These are phyloP conservation scores for Lasioglossum baleicum DNA, from an alignment of 1,140 invertebrate genomes.

Conservation along the genomic window DNA sequence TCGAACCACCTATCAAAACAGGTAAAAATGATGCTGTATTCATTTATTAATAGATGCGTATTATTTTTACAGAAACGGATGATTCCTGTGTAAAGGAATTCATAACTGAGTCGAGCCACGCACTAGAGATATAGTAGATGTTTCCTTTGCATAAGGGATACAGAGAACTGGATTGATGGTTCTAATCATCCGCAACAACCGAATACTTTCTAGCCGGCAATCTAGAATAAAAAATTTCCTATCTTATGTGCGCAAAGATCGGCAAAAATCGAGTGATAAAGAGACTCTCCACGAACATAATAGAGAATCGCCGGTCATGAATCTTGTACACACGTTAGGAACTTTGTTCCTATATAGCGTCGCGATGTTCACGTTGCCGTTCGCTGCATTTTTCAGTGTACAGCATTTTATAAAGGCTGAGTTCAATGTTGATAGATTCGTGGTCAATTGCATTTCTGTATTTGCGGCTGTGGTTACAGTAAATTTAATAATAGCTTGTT, in stretches of 20 bases:
- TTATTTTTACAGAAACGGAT: slow-evolving; percentile 72
- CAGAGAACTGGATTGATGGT: slow-evolving; percentile 68
- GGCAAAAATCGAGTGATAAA: slow-evolving; percentile 35
- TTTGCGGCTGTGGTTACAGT: slow-evolving; percentile 87
- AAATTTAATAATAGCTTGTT: slow-evolving; percentile 88
- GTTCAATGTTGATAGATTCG: slow-evolving; percentile 82
- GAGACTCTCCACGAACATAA: slow-evolving; percentile 33
- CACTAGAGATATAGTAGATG: slow-evolving; percentile 36
- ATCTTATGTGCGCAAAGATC: slow-evolving; percentile 52
- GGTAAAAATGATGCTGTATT: slow-evolving; percentile 70
- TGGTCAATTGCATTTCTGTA: slow-evolving; percentile 87
- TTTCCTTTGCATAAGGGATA: slow-evolving; percentile 27
- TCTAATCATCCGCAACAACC: slow-evolving; percentile 75
- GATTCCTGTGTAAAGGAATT: slow-evolving; percentile 26
- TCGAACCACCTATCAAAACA: slow-evolving; percentile 56
- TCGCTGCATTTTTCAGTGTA: slow-evolving; percentile 86
- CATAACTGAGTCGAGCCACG: slow-evolving; percentile 17
- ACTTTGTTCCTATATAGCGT: slow-evolving; percentile 88
- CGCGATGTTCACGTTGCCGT: slow-evolving; percentile 91
- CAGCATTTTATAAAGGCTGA: slow-evolving; percentile 83
- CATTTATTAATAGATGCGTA: slow-evolving; percentile 59
- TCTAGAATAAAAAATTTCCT: slow-evolving; percentile 62
- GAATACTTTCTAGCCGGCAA: slow-evolving; percentile 72
- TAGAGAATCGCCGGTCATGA: slow-evolving; percentile 58
- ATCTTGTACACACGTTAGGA: slow-evolving; percentile 78